Evolutionary conservation across 1,140 invertebrate species (phyloP).

Genomic region (Meteorus sp.): DNA sequence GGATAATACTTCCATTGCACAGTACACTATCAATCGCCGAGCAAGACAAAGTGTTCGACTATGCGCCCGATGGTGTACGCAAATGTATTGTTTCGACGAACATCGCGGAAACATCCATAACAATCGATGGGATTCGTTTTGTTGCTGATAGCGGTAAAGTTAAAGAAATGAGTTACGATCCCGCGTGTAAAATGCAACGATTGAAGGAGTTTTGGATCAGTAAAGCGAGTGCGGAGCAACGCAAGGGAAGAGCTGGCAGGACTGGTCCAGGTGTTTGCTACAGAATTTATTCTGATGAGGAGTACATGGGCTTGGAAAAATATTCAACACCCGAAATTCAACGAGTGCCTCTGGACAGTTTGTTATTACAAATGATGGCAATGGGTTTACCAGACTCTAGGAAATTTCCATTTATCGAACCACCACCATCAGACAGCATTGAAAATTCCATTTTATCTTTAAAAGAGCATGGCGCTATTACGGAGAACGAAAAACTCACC

Average conservation of each 20-base stretch:
- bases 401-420: conserved; percentile 94
- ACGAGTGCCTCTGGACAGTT: conserved; percentile 87
- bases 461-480: conserved; percentile 87
- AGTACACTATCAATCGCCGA: conserved; percentile 90
- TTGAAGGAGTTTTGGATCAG: conserved; percentile 97
- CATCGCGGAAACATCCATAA: conserved; percentile 98
- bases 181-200: conserved; percentile 82
- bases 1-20: conserved; percentile 95
- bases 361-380: conserved; percentile 92
- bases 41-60: conserved; percentile 98
- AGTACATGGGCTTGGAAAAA: conserved; percentile 76
- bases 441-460: conserved; percentile 85
- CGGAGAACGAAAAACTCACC: conserved; percentile 84
- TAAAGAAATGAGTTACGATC: conserved; percentile 96
- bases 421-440: conserved; percentile 78
- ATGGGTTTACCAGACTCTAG: conserved; percentile 90
- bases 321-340: conserved; percentile 90
- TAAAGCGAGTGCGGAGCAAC: conserved; percentile 94
- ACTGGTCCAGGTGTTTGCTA: conserved; percentile 65
- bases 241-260: conserved; percentile 91
- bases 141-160: conserved; percentile 97
- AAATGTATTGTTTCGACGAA: conserved; percentile 99
- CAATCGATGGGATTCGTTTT: conserved; percentile 97
- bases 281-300: conserved; percentile 85
- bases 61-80: conserved; percentile 89